A percentile compares a stretch with the other conserved stretches of the same genome.
Conservation (phyloP, 2,888 invertebrate genomes). For the Drosophila neonasuta region DNA sequence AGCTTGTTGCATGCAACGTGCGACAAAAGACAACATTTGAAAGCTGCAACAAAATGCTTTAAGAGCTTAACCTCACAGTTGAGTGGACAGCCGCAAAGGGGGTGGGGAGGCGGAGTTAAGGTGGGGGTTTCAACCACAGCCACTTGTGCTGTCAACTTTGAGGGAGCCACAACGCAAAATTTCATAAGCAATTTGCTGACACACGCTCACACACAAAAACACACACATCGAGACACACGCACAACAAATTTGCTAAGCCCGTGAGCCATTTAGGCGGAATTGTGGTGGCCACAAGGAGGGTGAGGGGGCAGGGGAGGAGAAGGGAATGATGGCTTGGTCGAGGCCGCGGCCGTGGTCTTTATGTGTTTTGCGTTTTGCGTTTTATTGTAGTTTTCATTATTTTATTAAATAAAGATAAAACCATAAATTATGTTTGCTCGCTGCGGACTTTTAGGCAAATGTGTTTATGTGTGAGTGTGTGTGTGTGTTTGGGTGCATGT, state of each 20-base stretch:
- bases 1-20: constrained; percentile 49
- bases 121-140: constrained; percentile 20
- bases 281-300: constrained; percentile 1
- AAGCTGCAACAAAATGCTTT: constrained; percentile 35
- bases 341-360: constrained; percentile 22
- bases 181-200: constrained; percentile 64
- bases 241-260: constrained; percentile 24
- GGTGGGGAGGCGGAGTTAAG: neutral
- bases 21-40: constrained; percentile 6
- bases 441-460: constrained; percentile 48
- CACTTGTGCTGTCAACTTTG: constrained; percentile 55
- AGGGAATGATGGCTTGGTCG: neutral
- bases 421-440: constrained; percentile 75
- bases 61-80: constrained; percentile 10
- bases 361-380: constrained; percentile 29
- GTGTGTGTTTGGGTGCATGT: constrained; percentile 16
- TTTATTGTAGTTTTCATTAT: constrained; percentile 66
- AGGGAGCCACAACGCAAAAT: constrained; percentile 42
- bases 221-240: constrained; percentile 1
- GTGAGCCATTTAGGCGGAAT: constrained; percentile 16
- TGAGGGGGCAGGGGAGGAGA: constrained; percentile 1
- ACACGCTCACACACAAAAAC: neutral
- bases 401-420: constrained; percentile 77
- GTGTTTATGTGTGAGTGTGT: constrained; percentile 13
- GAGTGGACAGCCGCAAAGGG: neutral